Conservation (phyloP, 2,113 vertebrate genomes). For the Copsychus sechellarum region DNA sequence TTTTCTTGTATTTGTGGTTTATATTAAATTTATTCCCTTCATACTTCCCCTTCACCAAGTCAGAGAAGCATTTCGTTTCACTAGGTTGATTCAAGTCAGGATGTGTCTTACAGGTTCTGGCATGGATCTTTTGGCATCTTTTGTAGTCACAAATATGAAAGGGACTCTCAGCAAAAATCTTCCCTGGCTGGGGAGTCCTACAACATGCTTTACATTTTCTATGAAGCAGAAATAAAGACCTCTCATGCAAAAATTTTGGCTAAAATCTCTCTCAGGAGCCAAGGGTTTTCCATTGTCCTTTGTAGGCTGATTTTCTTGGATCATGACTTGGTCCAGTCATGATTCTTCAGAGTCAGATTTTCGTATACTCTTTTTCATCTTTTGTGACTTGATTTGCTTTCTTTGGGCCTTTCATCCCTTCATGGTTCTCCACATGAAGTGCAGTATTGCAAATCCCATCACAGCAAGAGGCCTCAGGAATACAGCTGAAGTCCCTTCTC, state of each 20-base stretch:
- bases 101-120: neutral
- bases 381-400: neutral
- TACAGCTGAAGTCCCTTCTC: neutral
- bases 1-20: neutral
- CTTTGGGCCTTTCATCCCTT: neutral
- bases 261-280: neutral
- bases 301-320: neutral
- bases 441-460: neutral
- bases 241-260: neutral
- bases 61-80: neutral
- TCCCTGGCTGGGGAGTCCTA: neutral
- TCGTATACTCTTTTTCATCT: neutral
- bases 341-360: neutral
- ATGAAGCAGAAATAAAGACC: neutral
- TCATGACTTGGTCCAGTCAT: neutral
- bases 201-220: neutral
- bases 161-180: neutral
- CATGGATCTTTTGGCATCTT: neutral
- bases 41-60: neutral
- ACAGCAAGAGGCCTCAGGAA: neutral
- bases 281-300: neutral
- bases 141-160: accelerated
- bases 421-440: neutral
- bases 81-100: neutral
- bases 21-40: neutral